These are phyloP conservation scores for Acrocephalus arundinaceus DNA, from an alignment of 2,113 vertebrate genomes.

Conservation along the genomic window DNA sequence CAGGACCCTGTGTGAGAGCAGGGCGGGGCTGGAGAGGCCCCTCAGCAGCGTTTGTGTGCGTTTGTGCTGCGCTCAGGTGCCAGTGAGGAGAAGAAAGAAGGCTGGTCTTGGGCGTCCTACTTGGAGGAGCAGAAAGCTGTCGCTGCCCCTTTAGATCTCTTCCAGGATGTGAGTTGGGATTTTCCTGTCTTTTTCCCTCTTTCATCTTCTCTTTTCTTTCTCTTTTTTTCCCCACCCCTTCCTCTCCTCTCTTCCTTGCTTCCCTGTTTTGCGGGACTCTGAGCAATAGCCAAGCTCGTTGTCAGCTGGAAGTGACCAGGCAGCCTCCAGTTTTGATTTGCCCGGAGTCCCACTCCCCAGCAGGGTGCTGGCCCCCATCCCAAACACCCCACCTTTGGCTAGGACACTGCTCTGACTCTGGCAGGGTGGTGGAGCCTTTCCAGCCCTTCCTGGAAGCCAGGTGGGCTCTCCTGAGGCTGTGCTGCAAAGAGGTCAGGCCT, in stretches of 20 bases:
- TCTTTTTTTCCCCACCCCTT: not conserved
- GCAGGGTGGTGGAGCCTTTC: not conserved
- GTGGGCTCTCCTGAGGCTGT: not conserved
- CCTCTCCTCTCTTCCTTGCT: not conserved
- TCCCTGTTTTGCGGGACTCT: not conserved
- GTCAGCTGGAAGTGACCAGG: not conserved
- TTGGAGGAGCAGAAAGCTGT: slow-evolving; percentile 89
- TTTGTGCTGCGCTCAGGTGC: slow-evolving; percentile 72
- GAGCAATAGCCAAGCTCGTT: not conserved
- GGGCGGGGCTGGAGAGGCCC: not conserved
- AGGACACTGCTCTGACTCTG: not conserved
- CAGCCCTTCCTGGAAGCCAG: not conserved
- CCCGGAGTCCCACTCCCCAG: not conserved
- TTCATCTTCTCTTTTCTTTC: slow-evolving; percentile 42
- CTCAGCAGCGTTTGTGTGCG: slow-evolving; percentile 48
- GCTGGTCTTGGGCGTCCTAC: slow-evolving; percentile 92
- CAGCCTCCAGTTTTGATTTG: not conserved
- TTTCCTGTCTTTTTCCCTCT: slow-evolving; percentile 57
- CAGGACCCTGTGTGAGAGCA: not conserved
- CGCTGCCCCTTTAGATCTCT: slow-evolving; percentile 90
- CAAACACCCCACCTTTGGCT: not conserved
- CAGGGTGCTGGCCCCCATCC: not conserved
- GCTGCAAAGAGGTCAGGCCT: not conserved
- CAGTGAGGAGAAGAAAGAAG: slow-evolving; percentile 85
- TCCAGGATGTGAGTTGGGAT: slow-evolving; percentile 87